Percentiles rank a stretch among this genome's conserved stretches.
phyloP scores from a whole-genome alignment of 2,888 invertebrate genomes.

The Salticus scenicus region DNA sequence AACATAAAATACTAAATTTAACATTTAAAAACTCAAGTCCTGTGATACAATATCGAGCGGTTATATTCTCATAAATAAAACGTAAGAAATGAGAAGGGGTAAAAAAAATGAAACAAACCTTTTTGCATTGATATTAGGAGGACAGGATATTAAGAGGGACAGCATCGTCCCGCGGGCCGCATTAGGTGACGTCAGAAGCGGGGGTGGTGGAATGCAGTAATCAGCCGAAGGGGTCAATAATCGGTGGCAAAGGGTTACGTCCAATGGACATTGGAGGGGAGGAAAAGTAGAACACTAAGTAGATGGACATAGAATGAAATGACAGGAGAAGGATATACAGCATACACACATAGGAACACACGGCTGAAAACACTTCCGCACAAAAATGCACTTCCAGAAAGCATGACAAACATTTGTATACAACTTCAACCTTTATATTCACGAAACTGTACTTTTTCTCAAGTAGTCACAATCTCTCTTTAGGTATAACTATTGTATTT shows the following conservation, averaged over 20 bases:
- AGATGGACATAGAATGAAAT: slow-evolving; percentile 43
- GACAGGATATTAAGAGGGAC: background rate
- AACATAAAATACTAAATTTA: too few species aligned
- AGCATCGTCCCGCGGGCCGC: slow-evolving; percentile 53
- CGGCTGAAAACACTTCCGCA: background rate
- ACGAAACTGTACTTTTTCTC: too few species aligned
- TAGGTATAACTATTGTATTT: too few species aligned
- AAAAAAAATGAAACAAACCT: too few species aligned
- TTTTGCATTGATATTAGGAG: too few species aligned
- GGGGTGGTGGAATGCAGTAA: slow-evolving; percentile 59
- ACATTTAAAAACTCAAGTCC: too few species aligned
- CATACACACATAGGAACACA: background rate
- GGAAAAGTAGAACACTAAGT: slow-evolving; percentile 50
- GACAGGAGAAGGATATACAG: background rate
- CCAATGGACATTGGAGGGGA: slow-evolving; percentile 55
- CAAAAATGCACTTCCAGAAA: too few species aligned
- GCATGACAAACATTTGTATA: too few species aligned
- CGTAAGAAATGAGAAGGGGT: background rate
- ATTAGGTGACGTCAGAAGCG: slow-evolving; percentile 62
- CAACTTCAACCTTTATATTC: too few species aligned
- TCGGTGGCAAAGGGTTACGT: slow-evolving; percentile 66
- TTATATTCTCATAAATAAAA: too few species aligned
- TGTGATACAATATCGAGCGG: too few species aligned
- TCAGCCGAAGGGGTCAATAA: slow-evolving; percentile 70
- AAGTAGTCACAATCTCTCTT: too few species aligned